These are phyloP conservation scores for Glaucomys volans DNA, from an alignment of 2,113 vertebrate species.

Conservation along the genomic window DNA sequence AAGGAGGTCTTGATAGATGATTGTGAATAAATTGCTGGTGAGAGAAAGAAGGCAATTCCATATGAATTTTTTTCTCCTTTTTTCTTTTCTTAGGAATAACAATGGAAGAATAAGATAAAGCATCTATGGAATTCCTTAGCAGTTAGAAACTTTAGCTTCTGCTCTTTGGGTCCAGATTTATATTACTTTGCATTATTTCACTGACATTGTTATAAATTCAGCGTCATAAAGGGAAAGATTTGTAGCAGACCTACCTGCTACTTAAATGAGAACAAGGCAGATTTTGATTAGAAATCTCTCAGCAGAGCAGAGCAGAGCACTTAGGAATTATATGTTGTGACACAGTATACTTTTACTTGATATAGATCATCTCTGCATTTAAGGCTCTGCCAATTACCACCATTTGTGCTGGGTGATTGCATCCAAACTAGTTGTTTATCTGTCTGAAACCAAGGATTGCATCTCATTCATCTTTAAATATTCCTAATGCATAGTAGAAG, in stretches of 20 bases:
- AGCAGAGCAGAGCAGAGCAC: background rate
- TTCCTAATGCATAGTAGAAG: background rate
- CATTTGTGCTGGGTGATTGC: conserved; percentile 42
- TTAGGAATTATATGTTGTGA: background rate
- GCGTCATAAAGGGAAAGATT: conserved; percentile 17
- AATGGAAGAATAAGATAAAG: background rate
- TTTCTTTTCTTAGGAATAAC: background rate
- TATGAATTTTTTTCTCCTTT: background rate
- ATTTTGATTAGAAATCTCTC: conserved; percentile 34
- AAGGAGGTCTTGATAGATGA: background rate
- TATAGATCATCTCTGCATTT: conserved; percentile 33
- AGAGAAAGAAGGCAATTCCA: background rate
- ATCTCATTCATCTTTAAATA: conserved; percentile 41
- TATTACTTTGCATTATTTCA: background rate
- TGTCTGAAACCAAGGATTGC: conserved; percentile 14
- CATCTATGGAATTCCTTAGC: background rate
- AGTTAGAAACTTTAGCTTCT: background rate
- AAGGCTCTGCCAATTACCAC: background rate
- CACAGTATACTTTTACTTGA: background rate
- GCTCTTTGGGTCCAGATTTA: background rate
- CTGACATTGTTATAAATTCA: conserved; percentile 13
- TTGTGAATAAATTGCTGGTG: background rate
- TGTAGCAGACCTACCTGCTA: background rate
- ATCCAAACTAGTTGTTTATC: conserved; percentile 28
- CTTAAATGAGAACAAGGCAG: conserved; percentile 46